These are phyloP conservation scores for Phoeniculus purpureus DNA, from an alignment of 2,797 vertebrate genomes.

Conservation along the genomic window DNA sequence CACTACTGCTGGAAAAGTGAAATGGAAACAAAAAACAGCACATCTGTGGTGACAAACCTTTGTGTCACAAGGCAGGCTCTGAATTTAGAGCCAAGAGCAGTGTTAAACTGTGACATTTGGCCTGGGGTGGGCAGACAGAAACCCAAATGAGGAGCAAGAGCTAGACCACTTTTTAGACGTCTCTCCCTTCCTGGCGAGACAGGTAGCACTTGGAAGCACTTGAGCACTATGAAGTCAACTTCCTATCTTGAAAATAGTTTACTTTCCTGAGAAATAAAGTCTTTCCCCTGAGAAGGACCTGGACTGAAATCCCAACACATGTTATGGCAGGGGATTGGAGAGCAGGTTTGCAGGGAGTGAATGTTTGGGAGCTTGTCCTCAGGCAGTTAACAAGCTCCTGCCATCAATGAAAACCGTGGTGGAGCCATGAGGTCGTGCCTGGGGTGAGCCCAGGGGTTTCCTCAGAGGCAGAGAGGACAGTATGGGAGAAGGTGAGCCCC, in stretches of 20 bases:
- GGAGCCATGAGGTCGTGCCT: background rate
- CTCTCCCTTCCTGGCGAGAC: background rate
- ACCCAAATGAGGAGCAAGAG: background rate
- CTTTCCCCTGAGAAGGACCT: background rate
- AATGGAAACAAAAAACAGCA: background rate
- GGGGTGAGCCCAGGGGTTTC: background rate
- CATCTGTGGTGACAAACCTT: background rate
- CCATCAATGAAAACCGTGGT: rapidly evolving
- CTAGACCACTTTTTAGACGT: background rate
- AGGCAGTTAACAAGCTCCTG: background rate
- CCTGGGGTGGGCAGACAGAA: background rate
- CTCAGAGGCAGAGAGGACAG: background rate
- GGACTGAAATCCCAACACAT: background rate
- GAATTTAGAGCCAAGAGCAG: background rate
- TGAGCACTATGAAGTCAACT: rapidly evolving
- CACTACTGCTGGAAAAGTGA: background rate
- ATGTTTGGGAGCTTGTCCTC: background rate
- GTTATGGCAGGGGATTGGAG: rapidly evolving
- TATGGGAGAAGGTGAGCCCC: background rate
- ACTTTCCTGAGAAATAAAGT: background rate
- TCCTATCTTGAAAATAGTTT: background rate
- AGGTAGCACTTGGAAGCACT: background rate
- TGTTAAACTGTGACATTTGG: background rate
- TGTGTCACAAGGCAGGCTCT: background rate
- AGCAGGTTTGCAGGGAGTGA: background rate